These are phyloP conservation scores for Dendroctonus ponderosae DNA, from an alignment of 1,140 invertebrate species.

Conservation along the genomic window DNA sequence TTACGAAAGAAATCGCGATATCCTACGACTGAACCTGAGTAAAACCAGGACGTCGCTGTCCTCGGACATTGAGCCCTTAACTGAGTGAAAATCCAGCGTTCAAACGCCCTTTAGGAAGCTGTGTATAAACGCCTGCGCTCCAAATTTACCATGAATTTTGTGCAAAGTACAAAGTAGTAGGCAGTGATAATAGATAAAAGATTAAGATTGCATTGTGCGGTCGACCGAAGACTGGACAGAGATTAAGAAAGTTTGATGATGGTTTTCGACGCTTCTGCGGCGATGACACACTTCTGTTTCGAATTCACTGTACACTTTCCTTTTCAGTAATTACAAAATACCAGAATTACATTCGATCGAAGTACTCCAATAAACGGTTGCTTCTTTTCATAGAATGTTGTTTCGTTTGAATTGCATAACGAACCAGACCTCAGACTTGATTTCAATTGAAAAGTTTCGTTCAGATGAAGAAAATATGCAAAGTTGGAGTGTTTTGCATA, in stretches of 20 bases:
- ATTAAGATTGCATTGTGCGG: constrained; percentile 34
- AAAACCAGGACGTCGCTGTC: constrained; percentile 1
- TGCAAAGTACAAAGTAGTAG: constrained; percentile 34
- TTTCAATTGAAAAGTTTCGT: too few species aligned
- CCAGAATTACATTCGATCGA: too few species aligned
- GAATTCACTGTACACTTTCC: too few species aligned
- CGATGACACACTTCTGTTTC: too few species aligned
- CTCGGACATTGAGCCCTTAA: constrained; percentile 13
- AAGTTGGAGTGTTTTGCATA: too few species aligned
- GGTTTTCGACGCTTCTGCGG: neutral
- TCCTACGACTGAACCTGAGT: neutral
- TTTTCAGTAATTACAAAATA: too few species aligned
- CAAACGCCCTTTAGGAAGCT: constrained; percentile 31
- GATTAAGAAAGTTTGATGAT: neutral
- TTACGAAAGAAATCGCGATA: too few species aligned
- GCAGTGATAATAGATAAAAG: constrained; percentile 35
- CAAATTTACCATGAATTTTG: constrained; percentile 31
- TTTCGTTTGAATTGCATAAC: too few species aligned
- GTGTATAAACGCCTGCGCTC: constrained; percentile 33
- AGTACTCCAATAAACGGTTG: too few species aligned
- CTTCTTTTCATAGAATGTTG: too few species aligned
- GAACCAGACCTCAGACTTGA: too few species aligned
- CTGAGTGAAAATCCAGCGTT: constrained; percentile 28
- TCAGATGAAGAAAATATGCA: too few species aligned
- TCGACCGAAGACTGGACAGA: constrained; percentile 4